Conservation (phyloP, 2,888 invertebrate species). For the Oscheius sp. region DNA sequence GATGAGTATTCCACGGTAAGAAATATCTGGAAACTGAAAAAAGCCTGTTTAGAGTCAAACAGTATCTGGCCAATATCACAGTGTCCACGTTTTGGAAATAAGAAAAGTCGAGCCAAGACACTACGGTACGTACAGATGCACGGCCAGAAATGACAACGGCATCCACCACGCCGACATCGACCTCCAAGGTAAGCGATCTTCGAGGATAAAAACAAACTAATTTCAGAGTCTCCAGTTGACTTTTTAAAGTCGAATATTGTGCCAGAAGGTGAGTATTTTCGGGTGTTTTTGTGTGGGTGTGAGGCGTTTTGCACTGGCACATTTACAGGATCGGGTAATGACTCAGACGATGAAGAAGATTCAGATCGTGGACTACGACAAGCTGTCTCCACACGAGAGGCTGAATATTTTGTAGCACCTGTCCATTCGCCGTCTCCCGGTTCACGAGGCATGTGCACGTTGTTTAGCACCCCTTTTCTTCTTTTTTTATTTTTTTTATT, state of each 20-base stretch:
- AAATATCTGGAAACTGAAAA: neutral
- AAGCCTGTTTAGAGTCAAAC: conserved; percentile 54
- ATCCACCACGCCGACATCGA: conserved; percentile 66
- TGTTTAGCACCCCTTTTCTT: neutral
- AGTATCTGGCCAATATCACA: conserved; percentile 66
- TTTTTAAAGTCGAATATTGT: conserved; percentile 32
- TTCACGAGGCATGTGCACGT: conserved; percentile 9
- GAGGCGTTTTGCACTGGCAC: conserved; percentile 21
- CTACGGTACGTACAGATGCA: conserved; percentile 69
- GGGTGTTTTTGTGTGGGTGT: neutral
- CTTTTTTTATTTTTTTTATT: neutral
- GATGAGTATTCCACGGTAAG: conserved; percentile 61
- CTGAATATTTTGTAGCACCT: conserved; percentile 12
- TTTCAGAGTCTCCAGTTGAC: conserved; percentile 27
- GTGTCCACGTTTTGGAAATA: conserved; percentile 68
- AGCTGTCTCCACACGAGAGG: conserved; percentile 3
- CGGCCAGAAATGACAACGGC: conserved; percentile 71
- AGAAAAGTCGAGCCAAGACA: conserved; percentile 54
- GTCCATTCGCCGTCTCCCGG: neutral
- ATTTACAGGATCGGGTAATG: conserved; percentile 35
- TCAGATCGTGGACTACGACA: conserved; percentile 32
- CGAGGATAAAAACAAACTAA: no score
- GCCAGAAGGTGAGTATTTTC: conserved; percentile 36
- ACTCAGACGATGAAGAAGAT: conserved; percentile 36
- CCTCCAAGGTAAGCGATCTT: conserved; percentile 48